Evolutionary conservation across 2,797 vertebrate species (phyloP), one percentile per base, ranked within the genome.

Genomic region (Eulemur albifrons): DNA sequence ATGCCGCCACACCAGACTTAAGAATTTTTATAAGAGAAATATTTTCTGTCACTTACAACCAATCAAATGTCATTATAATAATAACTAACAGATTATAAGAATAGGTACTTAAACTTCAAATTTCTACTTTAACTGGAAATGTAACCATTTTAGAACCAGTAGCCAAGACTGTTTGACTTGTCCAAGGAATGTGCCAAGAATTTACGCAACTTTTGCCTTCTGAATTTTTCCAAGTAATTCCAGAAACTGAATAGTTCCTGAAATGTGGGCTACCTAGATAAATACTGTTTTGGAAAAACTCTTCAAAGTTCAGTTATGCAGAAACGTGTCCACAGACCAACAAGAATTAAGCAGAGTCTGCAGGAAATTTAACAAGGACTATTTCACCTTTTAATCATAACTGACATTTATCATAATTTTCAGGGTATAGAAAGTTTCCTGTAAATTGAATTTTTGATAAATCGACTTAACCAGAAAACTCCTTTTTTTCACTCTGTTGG

Each of bases 91-190:
- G 76, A 84, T 65, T 92, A 14, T 86, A 82, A 88, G 72, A 90
- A 87, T 75, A 75, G 90, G 52, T 75, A 75, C 23, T 45, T 86
- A n/a, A 89, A 81, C 59, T 88, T 93, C 30, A 89, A 57, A 65
- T 94, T 95, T 97, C 86, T 87, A 63, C 63, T 76, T 93, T 81
- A 96, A 88, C 85, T 94, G 86, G 72, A 96, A 92, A 84, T 79
- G 35, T 88, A 93, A 65, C 81, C 57, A 38, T 52, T 23, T 93
- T 81, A 77, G 72, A 96, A 94, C 23, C 72, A 67, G 73, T 90
- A 88, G 57, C 73, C 61, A 86, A 67, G 4, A 20, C 86, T 67
- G 67, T 95, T 40, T 82, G 69, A 91, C 48, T 96, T 83, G 57
- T 93, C 48, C 38, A 90, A 95, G 63, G 14, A 95, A 91, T 88